These are phyloP conservation scores for Leptocoma aspasia DNA, from an alignment of 2,113 vertebrate species.

Conservation along the genomic window DNA sequence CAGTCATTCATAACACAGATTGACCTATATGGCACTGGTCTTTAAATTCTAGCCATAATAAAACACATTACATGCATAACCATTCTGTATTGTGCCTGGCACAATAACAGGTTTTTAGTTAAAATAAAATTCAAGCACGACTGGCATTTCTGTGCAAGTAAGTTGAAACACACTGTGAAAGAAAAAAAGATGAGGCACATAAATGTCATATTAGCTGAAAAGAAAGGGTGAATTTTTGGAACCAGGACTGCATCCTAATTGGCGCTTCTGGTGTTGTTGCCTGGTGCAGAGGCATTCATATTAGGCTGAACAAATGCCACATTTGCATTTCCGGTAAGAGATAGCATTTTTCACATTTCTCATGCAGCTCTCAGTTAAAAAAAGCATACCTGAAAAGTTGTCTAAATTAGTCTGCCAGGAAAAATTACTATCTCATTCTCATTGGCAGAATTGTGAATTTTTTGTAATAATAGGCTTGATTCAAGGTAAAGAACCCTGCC, in stretches of 20 bases:
- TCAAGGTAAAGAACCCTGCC: slow-evolving; percentile 32
- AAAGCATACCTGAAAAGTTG: slow-evolving; percentile 59
- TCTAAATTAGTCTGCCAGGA: slow-evolving; percentile 52
- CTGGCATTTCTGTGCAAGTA: slow-evolving; percentile 51
- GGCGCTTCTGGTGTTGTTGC: slow-evolving; percentile 68
- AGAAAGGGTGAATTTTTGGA: slow-evolving; percentile 69
- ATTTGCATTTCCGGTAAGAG: slow-evolving; percentile 79
- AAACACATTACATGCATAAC: slow-evolving; percentile 45
- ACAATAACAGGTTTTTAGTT: slow-evolving; percentile 61
- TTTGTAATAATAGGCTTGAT: slow-evolving; percentile 38
- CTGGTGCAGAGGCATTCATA: slow-evolving; percentile 67
- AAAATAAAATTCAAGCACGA: slow-evolving; percentile 61
- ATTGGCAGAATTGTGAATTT: neutral
- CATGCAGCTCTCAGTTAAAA: slow-evolving; percentile 48
- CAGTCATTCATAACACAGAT: slow-evolving; percentile 53
- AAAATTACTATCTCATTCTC: slow-evolving; percentile 18
- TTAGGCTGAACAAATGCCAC: slow-evolving; percentile 80
- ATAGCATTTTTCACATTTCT: slow-evolving; percentile 64
- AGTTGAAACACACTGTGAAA: slow-evolving; percentile 31
- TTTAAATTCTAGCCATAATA: slow-evolving; percentile 58
- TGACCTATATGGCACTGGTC: slow-evolving; percentile 61
- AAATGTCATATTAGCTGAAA: slow-evolving; percentile 71
- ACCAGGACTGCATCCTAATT: slow-evolving; percentile 70
- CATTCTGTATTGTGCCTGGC: slow-evolving; percentile 58
- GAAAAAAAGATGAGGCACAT: neutral